Base-by-base conservation (phyloP, 2,888 invertebrate species). In the Dione vanillae region DNA sequence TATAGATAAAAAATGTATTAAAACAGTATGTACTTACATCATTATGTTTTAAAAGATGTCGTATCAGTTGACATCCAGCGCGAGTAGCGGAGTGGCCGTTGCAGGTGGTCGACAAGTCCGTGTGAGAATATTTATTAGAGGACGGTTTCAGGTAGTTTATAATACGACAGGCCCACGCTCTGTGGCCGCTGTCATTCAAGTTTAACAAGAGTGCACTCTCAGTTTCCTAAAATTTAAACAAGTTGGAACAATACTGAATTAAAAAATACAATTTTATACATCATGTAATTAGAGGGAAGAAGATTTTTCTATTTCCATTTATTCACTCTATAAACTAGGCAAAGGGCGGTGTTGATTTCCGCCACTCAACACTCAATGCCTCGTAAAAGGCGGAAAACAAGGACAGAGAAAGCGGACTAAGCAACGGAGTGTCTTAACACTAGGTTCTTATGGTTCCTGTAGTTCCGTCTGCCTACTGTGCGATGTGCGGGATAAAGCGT, bases 121-220 rank as follows among this genome's bases (percentile, higher is more conserved):
- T 95, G 80, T 97, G 96, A 3, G 98, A 98, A 88, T 97, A 98
- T 78, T 96, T 95, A 87, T 97, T 97, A 76, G 96, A 96, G 19
- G 97, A 97, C 0, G 99, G 99, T 84, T 96, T 97, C 83, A 96
- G 96, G 85, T 97, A 98, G 80, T 96, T 96, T 0, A 98, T 94
- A 35, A 99, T 94, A 59, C 96, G 95, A 78, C 96, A 95, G 49
- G 85, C 92, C 92, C 91, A 92, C 19, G 85, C 88, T 74, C 86
- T 88, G 78, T 91, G 93, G 11, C 88, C 88, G 74, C 90, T 92
- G 80, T 94, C 91, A 77, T 84, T 86, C 12, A 92, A 77, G 74
- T 92, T 89, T 49, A 92, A 79, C 12, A 90, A 77, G 0, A 85
- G 87, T 11, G 82, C 65, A 9, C 76, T 79, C 65, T 90, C 90